Conservation (phyloP, 2,797 vertebrate species). For the Benthosema pterotum region DNA sequence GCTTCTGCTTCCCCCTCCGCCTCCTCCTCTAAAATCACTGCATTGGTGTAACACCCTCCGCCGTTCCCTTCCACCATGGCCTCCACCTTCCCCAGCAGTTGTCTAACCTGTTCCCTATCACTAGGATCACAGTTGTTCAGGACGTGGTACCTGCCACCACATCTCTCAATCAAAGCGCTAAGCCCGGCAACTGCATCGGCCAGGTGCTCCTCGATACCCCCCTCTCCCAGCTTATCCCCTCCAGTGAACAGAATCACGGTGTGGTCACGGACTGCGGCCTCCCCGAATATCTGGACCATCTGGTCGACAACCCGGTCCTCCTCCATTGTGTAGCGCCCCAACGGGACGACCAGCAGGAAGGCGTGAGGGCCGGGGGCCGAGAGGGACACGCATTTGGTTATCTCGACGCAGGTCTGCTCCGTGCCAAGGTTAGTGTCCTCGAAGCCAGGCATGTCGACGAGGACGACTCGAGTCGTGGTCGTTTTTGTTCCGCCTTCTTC, state of each 20-base stretch:
- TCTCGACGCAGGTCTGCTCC: slow-evolving; percentile 69
- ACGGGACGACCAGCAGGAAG: slow-evolving; percentile 80
- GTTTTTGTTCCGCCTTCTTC: slow-evolving; percentile 24
- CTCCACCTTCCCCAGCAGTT: slow-evolving; percentile 72
- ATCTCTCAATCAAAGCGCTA: slow-evolving; percentile 67
- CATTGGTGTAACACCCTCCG: slow-evolving; percentile 70
- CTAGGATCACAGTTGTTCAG: slow-evolving; percentile 77
- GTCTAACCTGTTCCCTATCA: slow-evolving; percentile 66
- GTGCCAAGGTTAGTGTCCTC: slow-evolving; percentile 72
- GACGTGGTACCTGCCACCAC: slow-evolving; percentile 76
- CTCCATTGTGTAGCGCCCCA: slow-evolving; percentile 80
- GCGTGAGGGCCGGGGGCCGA: slow-evolving; percentile 81
- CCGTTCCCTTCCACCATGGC: slow-evolving; percentile 66
- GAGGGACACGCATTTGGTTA: slow-evolving; percentile 77
- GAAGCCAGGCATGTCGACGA: slow-evolving; percentile 82
- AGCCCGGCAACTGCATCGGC: slow-evolving; percentile 62
- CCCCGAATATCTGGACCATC: slow-evolving; percentile 73
- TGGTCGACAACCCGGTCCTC: slow-evolving; percentile 62
- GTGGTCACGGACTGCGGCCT: slow-evolving; percentile 65
- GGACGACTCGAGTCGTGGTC: slow-evolving; percentile 53
- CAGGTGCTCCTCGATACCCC: slow-evolving; percentile 67
- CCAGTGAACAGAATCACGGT: slow-evolving; percentile 80
- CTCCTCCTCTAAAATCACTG: slow-evolving; percentile 70
- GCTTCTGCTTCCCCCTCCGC: slow-evolving; percentile 69
- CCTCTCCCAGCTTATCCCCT: slow-evolving; percentile 72